Percentiles rank a stretch among this genome's conserved stretches.
These are phyloP conservation scores for Euplexia lucipara DNA, from an alignment of 2,888 invertebrate genomes.

Conservation along the genomic window DNA sequence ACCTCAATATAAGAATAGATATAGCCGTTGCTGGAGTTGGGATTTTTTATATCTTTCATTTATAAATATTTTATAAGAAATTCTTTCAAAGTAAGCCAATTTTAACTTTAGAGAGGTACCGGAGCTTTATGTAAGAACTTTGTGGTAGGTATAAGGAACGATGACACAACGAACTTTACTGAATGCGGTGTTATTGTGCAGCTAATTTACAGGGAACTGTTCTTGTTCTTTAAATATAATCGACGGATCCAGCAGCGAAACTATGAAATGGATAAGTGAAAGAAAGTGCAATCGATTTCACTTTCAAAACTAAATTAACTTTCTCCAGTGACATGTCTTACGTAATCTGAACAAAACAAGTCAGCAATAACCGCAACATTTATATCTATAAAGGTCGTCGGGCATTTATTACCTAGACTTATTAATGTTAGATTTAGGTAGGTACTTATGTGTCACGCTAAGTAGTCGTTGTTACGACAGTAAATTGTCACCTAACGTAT, in stretches of 20 bases:
- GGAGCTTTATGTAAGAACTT: conserved; percentile 51
- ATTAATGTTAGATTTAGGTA: conserved; percentile 52
- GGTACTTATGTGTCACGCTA: not conserved
- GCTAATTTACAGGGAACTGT: conserved; percentile 54
- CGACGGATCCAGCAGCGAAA: conserved; percentile 75
- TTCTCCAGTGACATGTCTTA: conserved; percentile 91
- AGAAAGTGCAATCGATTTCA: conserved; percentile 91
- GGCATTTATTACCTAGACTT: conserved; percentile 62
- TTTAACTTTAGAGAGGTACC: conserved; percentile 44
- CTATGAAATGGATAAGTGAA: conserved; percentile 89
- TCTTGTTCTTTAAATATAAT: conserved; percentile 69
- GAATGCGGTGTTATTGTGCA: conserved; percentile 43
- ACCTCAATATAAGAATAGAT: conserved; percentile 65
- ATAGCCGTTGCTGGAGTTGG: conserved; percentile 33
- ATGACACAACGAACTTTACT: conserved; percentile 56
- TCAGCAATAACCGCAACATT: conserved; percentile 85
- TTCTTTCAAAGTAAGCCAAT: conserved; percentile 49
- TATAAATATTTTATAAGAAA: conserved; percentile 37
- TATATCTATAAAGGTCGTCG: conserved; percentile 86
- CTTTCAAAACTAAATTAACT: conserved; percentile 91
- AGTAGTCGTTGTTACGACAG: conserved; percentile 3
- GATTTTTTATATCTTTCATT: conserved; percentile 41
- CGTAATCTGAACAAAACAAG: conserved; percentile 88
- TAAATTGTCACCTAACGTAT: not conserved
- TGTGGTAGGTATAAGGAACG: conserved; percentile 31